phyloP scores from a whole-genome alignment of 1,140 invertebrate species.

The Bombus polaris region DNA sequence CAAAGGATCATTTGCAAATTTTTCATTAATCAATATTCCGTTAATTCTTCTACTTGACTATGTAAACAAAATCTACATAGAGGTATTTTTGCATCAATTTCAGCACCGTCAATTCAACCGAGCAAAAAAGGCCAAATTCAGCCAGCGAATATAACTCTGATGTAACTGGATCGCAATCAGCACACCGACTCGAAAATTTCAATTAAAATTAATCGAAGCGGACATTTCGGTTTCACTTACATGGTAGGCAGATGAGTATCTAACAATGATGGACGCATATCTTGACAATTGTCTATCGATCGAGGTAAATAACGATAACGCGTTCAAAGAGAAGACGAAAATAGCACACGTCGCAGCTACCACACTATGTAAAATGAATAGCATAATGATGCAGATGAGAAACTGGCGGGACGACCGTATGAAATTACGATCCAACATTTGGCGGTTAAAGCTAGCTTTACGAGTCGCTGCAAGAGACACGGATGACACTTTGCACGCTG shows the following conservation, averaged over 20 bases:
- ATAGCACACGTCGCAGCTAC: conserved; percentile 47
- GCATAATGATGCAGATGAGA: conserved; percentile 61
- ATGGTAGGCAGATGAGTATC: not conserved
- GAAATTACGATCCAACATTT: conserved; percentile 60
- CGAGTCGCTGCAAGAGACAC: conserved; percentile 32
- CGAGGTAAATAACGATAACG: conserved; percentile 13
- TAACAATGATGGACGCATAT: conserved; percentile 28
- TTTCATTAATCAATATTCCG: no score
- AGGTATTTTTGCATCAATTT: not conserved
- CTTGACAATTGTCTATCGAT: conserved; percentile 31
- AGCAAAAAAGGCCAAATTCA: not conserved
- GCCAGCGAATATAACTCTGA: not conserved
- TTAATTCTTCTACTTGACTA: not conserved
- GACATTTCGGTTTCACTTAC: not conserved
- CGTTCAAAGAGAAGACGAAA: conserved; percentile 47
- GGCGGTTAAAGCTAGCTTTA: conserved; percentile 57
- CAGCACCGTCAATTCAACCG: not conserved
- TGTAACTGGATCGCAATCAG: not conserved
- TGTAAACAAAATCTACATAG: no score
- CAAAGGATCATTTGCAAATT: no score
- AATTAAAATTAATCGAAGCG: conserved; percentile 8
- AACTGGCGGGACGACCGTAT: conserved; percentile 59
- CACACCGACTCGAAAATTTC: not conserved
- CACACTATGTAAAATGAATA: conserved; percentile 56
- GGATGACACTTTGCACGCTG: conserved; percentile 30